Percentiles rank a stretch among this genome's conserved stretches.
phyloP scores from a whole-genome alignment of 2,797 vertebrate species.

The Chlorospingus semifuscus region DNA sequence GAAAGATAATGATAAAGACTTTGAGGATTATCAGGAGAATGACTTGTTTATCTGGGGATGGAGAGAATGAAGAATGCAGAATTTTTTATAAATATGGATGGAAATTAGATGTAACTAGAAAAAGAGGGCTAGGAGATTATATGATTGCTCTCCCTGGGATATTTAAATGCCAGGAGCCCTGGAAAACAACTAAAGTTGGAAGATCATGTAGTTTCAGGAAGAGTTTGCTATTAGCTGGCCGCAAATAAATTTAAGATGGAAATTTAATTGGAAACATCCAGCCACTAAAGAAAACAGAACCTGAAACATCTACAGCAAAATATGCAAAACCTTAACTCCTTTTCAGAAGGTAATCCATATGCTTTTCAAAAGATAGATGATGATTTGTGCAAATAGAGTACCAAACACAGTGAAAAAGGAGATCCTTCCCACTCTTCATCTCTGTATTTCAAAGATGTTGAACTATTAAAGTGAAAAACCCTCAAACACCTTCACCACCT shows the following conservation, averaged over 20 bases:
- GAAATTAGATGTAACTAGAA: background rate
- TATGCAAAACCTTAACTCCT: background rate
- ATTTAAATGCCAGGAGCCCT: background rate
- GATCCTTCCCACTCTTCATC: background rate
- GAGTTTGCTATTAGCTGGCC: background rate
- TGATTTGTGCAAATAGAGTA: background rate
- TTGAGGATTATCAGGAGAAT: background rate
- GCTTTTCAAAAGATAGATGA: background rate
- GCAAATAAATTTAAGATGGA: background rate
- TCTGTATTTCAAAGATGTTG: background rate
- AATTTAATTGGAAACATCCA: background rate
- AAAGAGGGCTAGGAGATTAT: background rate
- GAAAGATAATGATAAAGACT: background rate
- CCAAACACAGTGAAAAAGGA: background rate
- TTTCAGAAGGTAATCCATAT: background rate
- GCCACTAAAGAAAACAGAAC: background rate
- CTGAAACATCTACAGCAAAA: background rate
- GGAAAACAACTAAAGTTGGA: background rate
- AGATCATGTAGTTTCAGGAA: background rate
- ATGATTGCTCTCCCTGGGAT: background rate
- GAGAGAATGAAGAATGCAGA: background rate
- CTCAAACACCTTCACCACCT: background rate
- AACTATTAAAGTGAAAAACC: background rate
- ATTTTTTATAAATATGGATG: background rate
- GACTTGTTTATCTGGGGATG: background rate